Percentiles rank a stretch among this genome's conserved stretches.
Conservation (phyloP, 37 sponge, comb jelly and placozoan species). For the Chondrosia reniformis region DNA sequence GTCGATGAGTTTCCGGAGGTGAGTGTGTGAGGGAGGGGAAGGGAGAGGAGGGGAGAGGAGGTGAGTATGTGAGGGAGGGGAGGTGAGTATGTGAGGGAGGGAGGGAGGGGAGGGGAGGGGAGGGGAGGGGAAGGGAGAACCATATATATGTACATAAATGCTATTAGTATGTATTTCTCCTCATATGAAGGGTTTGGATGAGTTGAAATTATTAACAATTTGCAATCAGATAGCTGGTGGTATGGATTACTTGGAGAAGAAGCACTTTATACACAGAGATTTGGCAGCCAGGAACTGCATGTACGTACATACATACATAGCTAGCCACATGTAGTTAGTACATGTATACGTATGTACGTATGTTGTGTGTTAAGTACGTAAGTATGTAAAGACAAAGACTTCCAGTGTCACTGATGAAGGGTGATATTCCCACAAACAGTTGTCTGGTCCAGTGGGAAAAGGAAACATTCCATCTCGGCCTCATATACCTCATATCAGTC, state of each 20-base stretch:
- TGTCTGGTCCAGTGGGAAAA: too few species aligned
- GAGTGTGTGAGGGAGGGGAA: neutral
- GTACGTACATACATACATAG: neutral
- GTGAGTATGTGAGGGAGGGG: too few species aligned
- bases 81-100: too few species aligned
- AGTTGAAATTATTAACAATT: neutral
- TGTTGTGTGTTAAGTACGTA: too few species aligned
- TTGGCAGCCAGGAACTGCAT: slow-evolving; percentile 10
- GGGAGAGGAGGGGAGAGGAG: neutral
- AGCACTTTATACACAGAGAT: neutral
- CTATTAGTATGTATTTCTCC: neutral
- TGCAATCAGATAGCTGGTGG: neutral
- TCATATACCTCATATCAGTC: too few species aligned
- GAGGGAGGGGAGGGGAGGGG: neutral
- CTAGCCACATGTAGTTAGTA: neutral
- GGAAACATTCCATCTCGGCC: too few species aligned
- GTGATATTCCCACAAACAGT: too few species aligned
- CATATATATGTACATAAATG: neutral
- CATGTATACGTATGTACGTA: neutral
- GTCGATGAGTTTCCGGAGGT: slow-evolving; percentile 6
- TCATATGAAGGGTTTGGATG: neutral
- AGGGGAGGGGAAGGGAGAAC: neutral
- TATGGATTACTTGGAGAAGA: neutral
- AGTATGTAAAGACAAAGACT: too few species aligned
- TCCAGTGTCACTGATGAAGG: too few species aligned